A percentile compares a stretch with the other conserved stretches of the same genome.
Evolutionary conservation across 2,797 vertebrate species (phyloP).

Genomic region (Momotus momota): DNA sequence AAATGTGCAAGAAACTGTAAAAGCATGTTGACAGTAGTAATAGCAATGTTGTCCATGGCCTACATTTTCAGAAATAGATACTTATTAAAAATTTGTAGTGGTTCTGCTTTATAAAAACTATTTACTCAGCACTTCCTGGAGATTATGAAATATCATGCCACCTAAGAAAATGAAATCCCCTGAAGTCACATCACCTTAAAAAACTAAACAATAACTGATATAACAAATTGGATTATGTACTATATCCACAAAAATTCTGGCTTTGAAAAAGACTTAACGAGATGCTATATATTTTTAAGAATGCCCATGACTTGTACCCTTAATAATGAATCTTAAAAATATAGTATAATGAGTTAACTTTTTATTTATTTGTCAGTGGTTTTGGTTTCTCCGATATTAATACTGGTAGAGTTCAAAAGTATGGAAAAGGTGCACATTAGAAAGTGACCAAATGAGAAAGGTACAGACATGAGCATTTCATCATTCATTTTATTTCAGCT

Average conservation of each 20-base stretch:
- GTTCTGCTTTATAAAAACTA: not conserved
- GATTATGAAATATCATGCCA: not conserved
- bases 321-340: not conserved
- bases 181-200: not conserved
- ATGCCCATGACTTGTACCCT: not conserved
- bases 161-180: not conserved
- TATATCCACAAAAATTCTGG: not conserved
- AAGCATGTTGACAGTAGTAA: accelerated
- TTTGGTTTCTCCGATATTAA: not conserved
- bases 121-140: not conserved
- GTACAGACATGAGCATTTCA: not conserved
- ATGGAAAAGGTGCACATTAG: not conserved
- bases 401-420: not conserved
- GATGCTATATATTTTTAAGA: not conserved
- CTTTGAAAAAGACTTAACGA: not conserved
- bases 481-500: not conserved
- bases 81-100: not conserved
- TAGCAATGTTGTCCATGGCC: not conserved
- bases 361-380: not conserved
- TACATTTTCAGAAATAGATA: not conserved
- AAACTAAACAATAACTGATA: not conserved
- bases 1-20: not conserved
- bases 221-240: not conserved
- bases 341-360: not conserved
- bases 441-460: not conserved